A percentile compares a stretch with the other conserved stretches of the same genome.
Conservation (phyloP, 1,140 invertebrate species). For the Drosophila melanica region DNA sequence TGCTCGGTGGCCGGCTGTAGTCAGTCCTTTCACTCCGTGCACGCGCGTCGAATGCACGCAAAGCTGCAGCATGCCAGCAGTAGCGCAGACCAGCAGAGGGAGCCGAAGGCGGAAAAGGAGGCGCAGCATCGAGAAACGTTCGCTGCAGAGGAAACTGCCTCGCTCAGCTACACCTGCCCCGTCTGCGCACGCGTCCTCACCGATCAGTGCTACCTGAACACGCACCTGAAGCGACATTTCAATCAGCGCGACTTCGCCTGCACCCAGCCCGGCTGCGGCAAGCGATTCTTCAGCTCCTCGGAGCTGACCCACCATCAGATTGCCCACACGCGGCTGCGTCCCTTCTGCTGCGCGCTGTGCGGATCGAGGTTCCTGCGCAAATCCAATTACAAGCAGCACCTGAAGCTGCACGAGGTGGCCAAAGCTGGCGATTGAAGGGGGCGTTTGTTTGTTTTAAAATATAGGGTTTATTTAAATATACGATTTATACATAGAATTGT, state of each 20-base stretch:
- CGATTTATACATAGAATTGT: slow-evolving; percentile 53
- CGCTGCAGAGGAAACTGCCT: neutral
- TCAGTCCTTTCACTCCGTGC: slow-evolving; percentile 67
- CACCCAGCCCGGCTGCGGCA: slow-evolving; percentile 49
- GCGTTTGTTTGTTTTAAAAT: slow-evolving; percentile 19
- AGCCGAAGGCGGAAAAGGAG: neutral
- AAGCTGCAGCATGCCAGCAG: slow-evolving; percentile 52
- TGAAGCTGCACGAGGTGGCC: slow-evolving; percentile 87
- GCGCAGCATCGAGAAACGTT: too few species aligned
- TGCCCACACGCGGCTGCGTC: slow-evolving; percentile 91
- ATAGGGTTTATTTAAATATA: slow-evolving; percentile 37
- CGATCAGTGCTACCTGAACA: slow-evolving; percentile 73
- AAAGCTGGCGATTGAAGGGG: neutral
- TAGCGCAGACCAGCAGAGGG: neutral
- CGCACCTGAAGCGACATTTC: slow-evolving; percentile 71
- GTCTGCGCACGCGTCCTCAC: slow-evolving; percentile 61
- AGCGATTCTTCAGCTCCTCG: slow-evolving; percentile 72
- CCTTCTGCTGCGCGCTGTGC: slow-evolving; percentile 90
- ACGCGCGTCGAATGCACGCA: slow-evolving; percentile 62
- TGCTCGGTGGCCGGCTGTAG: slow-evolving; percentile 42
- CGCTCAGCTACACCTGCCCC: slow-evolving; percentile 64
- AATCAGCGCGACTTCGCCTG: slow-evolving; percentile 65
- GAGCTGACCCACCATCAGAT: slow-evolving; percentile 86
- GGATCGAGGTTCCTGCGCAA: slow-evolving; percentile 92
- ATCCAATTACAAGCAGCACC: slow-evolving; percentile 93